Evolutionary conservation across 2,888 invertebrate genomes (phyloP), one percentile per base, ranked within the genome.

Genomic region (Eudasyphora cyanicolor): DNA sequence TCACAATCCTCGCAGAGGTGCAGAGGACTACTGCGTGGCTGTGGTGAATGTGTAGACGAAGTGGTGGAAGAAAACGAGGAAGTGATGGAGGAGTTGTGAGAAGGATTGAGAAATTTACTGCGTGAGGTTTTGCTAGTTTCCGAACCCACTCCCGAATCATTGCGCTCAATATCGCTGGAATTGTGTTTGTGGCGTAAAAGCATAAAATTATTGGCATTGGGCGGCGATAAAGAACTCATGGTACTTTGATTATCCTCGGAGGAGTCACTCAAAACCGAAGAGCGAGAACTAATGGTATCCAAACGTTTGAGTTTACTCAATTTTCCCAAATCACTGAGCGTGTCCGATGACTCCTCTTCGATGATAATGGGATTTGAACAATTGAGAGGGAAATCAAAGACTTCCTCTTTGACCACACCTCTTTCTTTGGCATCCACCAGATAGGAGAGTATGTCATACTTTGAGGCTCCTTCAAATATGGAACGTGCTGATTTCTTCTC

Each of bases 71-170:
- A 57, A 32, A 76, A 51, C 1, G 49, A 42, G 14, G 71, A 54
- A 6, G 76, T 57, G 0, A 79, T 64, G 4, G 69, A 78, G 35
- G 82, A 57, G 45, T 80, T 73, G 19, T 64, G 64, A 87, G 92
- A 93, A 92, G 94, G 94, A 86, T 92, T 95, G 92, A 95, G 94
- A 87, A 95, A 94, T 90, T 95, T 94, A 90, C 96, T 96, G 87
- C 97, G 94, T 77, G 96, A 96, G 78, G 96, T 95, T 91, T 97
- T 97, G 90, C 97, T 97, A 7, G 97, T 97, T 92, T 98, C 98
- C 3, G 97, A 97, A 69, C 98, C 98, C 1, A 98, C 97, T 1
- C 98, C 98, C 19, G 97, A 98, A 91, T 97, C 98, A 89, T 97
- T 98, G 86, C 98, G 94, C 93, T 98, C 98, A 86, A 98, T 96